Evolutionary conservation across 2,113 vertebrate species (phyloP).

Genomic region (Ranitomeya imitator): DNA sequence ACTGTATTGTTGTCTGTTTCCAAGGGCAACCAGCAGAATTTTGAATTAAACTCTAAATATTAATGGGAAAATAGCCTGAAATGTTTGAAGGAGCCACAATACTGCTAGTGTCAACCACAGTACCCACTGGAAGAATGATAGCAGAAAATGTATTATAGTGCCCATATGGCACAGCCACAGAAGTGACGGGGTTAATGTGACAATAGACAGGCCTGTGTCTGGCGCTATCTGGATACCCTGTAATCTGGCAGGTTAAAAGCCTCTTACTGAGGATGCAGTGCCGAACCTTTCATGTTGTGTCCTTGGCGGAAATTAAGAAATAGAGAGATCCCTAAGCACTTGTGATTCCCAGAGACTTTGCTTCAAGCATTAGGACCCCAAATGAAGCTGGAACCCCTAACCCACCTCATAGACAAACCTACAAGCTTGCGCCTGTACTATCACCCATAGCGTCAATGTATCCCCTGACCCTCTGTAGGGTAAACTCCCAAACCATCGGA

Average conservation of each 20-base stretch:
- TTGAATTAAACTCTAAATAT: too few species aligned
- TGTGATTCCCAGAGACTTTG: not conserved
- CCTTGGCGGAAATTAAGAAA: conserved; percentile 8
- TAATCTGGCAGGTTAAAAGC: conserved; percentile 19
- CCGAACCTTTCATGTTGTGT: conserved; percentile 22
- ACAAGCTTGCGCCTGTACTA: too few species aligned
- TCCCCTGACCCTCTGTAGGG: too few species aligned
- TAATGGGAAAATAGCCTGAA: not conserved
- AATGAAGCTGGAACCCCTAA: not conserved
- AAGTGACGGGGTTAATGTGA: conserved; percentile 3
- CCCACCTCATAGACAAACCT: not conserved
- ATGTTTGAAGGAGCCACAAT: not conserved
- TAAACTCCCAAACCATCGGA: too few species aligned
- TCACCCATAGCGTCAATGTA: too few species aligned
- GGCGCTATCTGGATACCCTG: not conserved
- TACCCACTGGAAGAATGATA: not conserved
- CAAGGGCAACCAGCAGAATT: not conserved
- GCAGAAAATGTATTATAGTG: not conserved
- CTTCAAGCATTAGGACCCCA: not conserved
- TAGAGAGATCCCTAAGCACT: not conserved
- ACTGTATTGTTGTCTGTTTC: not conserved
- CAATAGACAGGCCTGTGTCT: not conserved
- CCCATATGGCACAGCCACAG: not conserved
- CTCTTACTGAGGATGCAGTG: not conserved
- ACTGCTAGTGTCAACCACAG: not conserved